Percentiles rank a stretch among this genome's conserved stretches.
phyloP scores from a whole-genome alignment of 2,113 vertebrate genomes.

The Telmatochromis sp. region DNA sequence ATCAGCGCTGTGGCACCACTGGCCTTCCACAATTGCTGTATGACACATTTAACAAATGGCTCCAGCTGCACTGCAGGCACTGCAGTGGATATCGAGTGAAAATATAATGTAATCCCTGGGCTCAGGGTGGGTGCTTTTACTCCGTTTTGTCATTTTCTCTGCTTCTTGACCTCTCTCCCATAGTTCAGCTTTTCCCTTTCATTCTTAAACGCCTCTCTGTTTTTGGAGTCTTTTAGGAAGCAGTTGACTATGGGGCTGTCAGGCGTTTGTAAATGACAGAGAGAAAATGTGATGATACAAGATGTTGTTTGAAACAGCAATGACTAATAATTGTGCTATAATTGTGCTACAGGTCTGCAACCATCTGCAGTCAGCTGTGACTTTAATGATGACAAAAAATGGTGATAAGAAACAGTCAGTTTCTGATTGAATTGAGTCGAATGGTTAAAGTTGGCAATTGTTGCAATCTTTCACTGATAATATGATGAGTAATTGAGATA shows the following conservation, averaged over 20 bases:
- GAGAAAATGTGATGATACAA: not conserved
- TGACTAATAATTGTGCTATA: not conserved
- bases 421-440: not conserved
- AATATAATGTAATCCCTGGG: constrained; percentile 3
- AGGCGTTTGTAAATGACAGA: not conserved
- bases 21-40: not conserved
- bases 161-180: not conserved
- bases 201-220: not conserved
- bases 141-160: not conserved
- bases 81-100: not conserved
- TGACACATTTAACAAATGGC: constrained; percentile 32
- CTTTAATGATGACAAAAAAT: not conserved
- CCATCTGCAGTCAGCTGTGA: not conserved
- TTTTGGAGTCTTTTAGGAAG: not conserved
- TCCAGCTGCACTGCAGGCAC: not conserved
- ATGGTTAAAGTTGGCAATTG: not conserved
- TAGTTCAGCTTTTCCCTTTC: not conserved
- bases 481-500: not conserved
- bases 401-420: not conserved
- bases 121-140: not conserved
- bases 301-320: not conserved
- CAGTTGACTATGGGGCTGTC: not conserved
- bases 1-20: not conserved
- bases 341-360: not conserved
- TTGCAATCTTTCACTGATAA: not conserved